A percentile compares a stretch with the other conserved stretches of the same genome.
These are phyloP conservation scores for Chrysodeixis includens DNA, from an alignment of 2,888 invertebrate genomes.

Conservation along the genomic window DNA sequence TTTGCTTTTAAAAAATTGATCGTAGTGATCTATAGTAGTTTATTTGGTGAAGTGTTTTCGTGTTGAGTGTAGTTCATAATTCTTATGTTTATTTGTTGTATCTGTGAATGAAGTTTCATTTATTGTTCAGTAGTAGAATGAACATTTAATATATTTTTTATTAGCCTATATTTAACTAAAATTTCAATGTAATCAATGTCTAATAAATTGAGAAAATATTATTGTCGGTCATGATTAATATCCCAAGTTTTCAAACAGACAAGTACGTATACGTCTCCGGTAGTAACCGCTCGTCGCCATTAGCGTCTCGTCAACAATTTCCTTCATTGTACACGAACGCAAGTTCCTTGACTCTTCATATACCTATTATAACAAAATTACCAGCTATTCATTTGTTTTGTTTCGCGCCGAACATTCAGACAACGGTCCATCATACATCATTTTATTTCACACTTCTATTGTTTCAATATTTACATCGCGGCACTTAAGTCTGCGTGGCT, in stretches of 20 bases:
- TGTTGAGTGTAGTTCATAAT: no score
- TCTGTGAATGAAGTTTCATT: no score
- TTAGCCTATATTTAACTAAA: no score
- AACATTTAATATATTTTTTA: no score
- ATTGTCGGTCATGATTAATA: no score
- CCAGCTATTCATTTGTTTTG: constrained; percentile 35
- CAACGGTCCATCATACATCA: constrained; percentile 46
- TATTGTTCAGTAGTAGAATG: no score
- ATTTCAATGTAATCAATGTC: no score
- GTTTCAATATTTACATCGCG: constrained; percentile 53
- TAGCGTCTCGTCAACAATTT: constrained; percentile 8
- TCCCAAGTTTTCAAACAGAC: no score
- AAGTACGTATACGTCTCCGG: no score
- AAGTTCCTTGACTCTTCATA: constrained; percentile 44
- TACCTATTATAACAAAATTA: constrained; percentile 43
- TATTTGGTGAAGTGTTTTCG: no score
- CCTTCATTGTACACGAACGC: constrained; percentile 12
- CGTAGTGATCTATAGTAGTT: neutral
- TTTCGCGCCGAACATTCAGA: constrained; percentile 29
- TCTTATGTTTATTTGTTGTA: no score
- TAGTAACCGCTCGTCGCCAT: neutral
- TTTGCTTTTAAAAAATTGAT: neutral
- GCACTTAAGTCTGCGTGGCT: constrained; percentile 31
- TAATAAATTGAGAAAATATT: no score
- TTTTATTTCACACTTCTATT: constrained; percentile 52